Conservation (phyloP, 2,113 vertebrate species). For the Octodon degus region DNA sequence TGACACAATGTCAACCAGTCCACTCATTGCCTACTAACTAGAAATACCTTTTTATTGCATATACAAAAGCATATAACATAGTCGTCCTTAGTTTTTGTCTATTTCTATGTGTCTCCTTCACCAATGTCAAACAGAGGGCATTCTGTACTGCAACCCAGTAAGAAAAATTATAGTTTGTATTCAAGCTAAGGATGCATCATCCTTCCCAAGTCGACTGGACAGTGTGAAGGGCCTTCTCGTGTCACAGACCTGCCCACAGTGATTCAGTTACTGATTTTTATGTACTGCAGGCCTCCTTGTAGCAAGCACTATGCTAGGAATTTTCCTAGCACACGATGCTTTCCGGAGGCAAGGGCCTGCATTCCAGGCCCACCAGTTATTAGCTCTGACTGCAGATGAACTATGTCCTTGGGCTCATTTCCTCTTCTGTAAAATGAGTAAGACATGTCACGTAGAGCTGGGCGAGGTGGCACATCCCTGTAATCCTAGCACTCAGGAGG, state of each 20-base stretch:
- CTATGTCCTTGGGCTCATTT: slow-evolving; percentile 4
- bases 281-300: background rate
- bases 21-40: background rate
- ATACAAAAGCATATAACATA: slow-evolving; percentile 44
- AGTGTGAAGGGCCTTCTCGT: background rate
- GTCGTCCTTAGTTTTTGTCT: slow-evolving; percentile 28
- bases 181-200: background rate
- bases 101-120: slow-evolving; percentile 45
- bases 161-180: slow-evolving; percentile 41
- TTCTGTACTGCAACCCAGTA: slow-evolving; percentile 29
- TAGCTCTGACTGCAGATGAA: background rate
- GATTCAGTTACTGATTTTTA: slow-evolving; percentile 26
- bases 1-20: too few relatives aligned
- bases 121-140: slow-evolving; percentile 4
- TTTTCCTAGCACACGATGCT: background rate
- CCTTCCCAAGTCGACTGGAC: background rate
- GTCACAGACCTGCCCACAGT: background rate
- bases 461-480: background rate
- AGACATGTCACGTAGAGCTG: background rate
- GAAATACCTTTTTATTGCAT: slow-evolving; percentile 54
- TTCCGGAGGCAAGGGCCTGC: slow-evolving; percentile 1
- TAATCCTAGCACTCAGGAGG: background rate
- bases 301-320: background rate
- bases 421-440: slow-evolving; percentile 25
- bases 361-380: background rate